Percentiles rank a stretch among this genome's conserved stretches.
Evolutionary conservation across 2,797 vertebrate genomes (phyloP).

Genomic region (Pipistrellus nathusii): DNA sequence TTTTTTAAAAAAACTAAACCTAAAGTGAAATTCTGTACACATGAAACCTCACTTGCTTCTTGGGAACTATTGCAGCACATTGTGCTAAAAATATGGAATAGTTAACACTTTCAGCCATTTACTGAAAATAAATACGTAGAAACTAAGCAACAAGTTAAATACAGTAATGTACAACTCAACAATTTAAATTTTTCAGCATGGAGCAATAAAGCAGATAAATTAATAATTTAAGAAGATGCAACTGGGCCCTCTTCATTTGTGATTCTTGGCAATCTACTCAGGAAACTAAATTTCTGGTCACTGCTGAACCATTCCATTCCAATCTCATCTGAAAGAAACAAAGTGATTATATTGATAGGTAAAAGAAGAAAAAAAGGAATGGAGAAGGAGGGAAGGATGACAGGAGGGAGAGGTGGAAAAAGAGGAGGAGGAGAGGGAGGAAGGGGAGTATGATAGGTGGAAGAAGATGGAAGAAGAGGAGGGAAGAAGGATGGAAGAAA

Average conservation of each 20-base stretch:
- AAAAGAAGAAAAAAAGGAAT: background rate
- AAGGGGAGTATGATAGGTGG: too few species aligned
- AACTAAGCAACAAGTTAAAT: slow-evolving; percentile 93
- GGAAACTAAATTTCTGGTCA: slow-evolving; percentile 89
- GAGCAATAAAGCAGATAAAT: slow-evolving; percentile 90
- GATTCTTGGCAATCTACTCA: slow-evolving; percentile 89
- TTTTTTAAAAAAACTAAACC: slow-evolving; percentile 85
- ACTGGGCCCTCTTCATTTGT: slow-evolving; percentile 90
- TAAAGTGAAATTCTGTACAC: slow-evolving; percentile 91
- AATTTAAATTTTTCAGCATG: slow-evolving; percentile 88
- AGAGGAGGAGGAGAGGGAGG: too few species aligned
- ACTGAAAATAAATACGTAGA: slow-evolving; percentile 94
- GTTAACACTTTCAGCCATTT: slow-evolving; percentile 93
- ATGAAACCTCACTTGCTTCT: slow-evolving; percentile 90
- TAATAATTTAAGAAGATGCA: slow-evolving; percentile 91
- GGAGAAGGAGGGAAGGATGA: background rate
- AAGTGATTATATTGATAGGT: slow-evolving; percentile 67
- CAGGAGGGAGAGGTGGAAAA: background rate
- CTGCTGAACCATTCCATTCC: slow-evolving; percentile 85
- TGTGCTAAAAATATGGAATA: slow-evolving; percentile 94
- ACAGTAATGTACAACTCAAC: slow-evolving; percentile 93
- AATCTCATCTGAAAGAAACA: slow-evolving; percentile 84
- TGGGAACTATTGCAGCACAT: slow-evolving; percentile 93
- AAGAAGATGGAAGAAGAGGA: too few species aligned
- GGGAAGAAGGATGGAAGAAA: too few species aligned